phyloP scores from a whole-genome alignment of 2,113 vertebrate genomes.

The Myotis brandtii region DNA sequence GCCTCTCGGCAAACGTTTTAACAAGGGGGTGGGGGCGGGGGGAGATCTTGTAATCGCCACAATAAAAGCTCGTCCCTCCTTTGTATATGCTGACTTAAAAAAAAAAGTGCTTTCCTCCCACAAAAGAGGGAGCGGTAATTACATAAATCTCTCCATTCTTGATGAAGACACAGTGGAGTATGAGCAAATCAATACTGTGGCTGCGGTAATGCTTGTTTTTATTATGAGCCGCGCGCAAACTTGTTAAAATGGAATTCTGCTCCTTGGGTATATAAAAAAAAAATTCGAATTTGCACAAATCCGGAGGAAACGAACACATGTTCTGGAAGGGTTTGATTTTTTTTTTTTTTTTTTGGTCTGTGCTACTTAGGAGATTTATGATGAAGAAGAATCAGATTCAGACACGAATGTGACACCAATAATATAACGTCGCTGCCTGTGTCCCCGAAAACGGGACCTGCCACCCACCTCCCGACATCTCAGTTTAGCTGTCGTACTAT shows the following conservation, averaged over 20 bases:
- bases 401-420: conserved; percentile 71
- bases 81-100: conserved; percentile 90
- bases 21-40: conserved; percentile 56
- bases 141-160: conserved; percentile 91
- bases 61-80: conserved; percentile 87
- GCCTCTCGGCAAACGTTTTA: conserved; percentile 84
- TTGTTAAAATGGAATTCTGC: conserved; percentile 89
- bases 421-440: conserved; percentile 58
- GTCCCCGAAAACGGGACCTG: conserved; percentile 75
- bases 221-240: conserved; percentile 88
- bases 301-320: conserved; percentile 78
- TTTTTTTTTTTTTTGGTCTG: too few species aligned
- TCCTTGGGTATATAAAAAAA: conserved; percentile 66
- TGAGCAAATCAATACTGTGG: conserved; percentile 88
- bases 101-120: conserved; percentile 87
- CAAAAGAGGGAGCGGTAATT: conserved; percentile 90
- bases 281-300: conserved; percentile 80
- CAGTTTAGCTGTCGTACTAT: conserved; percentile 57
- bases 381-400: conserved; percentile 79
- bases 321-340: conserved; percentile 82
- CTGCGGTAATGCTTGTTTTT: conserved; percentile 88
- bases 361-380: conserved; percentile 79
- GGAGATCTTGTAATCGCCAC: conserved; percentile 88
- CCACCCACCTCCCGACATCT: conserved; percentile 58
- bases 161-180: conserved; percentile 89